Evolutionary conservation across 2,113 vertebrate genomes (phyloP).

Genomic region (Leptocoma aspasia): DNA sequence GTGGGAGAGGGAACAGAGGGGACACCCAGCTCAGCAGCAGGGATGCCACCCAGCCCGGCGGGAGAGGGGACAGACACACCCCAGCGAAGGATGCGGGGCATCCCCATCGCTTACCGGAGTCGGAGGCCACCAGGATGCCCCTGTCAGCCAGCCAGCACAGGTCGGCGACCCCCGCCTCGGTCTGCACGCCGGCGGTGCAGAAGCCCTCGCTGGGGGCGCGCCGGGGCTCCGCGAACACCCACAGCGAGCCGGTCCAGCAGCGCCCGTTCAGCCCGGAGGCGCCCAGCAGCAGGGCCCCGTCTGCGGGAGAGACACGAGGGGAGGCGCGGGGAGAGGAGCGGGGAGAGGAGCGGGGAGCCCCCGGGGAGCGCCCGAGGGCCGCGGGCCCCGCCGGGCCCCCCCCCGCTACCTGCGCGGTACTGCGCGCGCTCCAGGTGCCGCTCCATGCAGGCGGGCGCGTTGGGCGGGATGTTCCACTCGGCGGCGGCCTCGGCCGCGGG

Average conservation of each 20-base stretch:
- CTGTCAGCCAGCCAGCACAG: slow-evolving; percentile 85
- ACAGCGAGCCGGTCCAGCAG: slow-evolving; percentile 92
- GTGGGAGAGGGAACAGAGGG: too few relatives aligned
- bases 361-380: not conserved
- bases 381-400: not conserved
- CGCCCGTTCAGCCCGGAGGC: slow-evolving; percentile 88
- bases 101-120: slow-evolving; percentile 77
- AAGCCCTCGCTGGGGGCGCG: slow-evolving; percentile 89
- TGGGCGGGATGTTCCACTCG: slow-evolving; percentile 86
- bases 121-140: slow-evolving; percentile 85
- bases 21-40: not conserved
- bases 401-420: slow-evolving; percentile 80
- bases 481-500: not conserved
- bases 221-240: slow-evolving; percentile 87
- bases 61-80: too few relatives aligned
- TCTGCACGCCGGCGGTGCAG: slow-evolving; percentile 94
- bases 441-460: slow-evolving; percentile 93
- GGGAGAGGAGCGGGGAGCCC: not conserved
- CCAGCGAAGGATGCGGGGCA: rapidly evolving
- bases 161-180: slow-evolving; percentile 87
- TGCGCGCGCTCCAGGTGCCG: slow-evolving; percentile 83
- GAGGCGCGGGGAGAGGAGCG: not conserved
- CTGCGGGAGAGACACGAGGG: slow-evolving; percentile 52
- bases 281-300: slow-evolving; percentile 86
- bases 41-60: not conserved